A percentile compares a stretch with the other conserved stretches of the same genome.
Conservation (phyloP, 2,113 vertebrate genomes). For the Cavia aperea region DNA sequence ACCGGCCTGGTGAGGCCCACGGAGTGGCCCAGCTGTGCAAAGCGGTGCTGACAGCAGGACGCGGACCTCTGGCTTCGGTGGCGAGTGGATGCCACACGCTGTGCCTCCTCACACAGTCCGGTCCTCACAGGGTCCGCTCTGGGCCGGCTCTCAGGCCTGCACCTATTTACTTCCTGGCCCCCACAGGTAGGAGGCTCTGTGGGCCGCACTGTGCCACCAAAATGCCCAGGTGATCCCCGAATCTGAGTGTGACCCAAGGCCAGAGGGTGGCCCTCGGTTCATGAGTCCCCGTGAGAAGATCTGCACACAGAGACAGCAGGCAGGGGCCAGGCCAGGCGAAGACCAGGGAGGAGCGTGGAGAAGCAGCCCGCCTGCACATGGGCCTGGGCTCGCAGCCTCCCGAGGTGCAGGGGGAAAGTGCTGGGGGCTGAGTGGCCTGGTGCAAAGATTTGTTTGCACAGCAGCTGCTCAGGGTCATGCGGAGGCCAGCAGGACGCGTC, state of each 20-base stretch:
- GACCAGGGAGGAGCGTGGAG: background rate
- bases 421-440: too few relatives aligned
- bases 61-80: background rate
- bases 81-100: rapidly evolving
- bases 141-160: background rate
- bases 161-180: background rate
- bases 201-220: background rate
- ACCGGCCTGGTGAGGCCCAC: too few relatives aligned
- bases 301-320: background rate
- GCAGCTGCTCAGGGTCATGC: too few relatives aligned
- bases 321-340: background rate
- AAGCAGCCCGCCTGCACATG: background rate
- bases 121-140: too few relatives aligned
- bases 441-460: too few relatives aligned
- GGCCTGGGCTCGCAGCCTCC: background rate
- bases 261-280: background rate
- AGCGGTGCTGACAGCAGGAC: background rate
- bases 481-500: background rate
- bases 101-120: background rate
- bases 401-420: rapidly evolving
- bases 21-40: background rate
- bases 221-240: background rate
- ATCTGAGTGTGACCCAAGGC: background rate
- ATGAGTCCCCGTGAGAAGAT: background rate
- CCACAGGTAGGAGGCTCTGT: background rate